Evolutionary conservation across 2,888 invertebrate species (phyloP).

Genomic region (Prosapia bicincta): DNA sequence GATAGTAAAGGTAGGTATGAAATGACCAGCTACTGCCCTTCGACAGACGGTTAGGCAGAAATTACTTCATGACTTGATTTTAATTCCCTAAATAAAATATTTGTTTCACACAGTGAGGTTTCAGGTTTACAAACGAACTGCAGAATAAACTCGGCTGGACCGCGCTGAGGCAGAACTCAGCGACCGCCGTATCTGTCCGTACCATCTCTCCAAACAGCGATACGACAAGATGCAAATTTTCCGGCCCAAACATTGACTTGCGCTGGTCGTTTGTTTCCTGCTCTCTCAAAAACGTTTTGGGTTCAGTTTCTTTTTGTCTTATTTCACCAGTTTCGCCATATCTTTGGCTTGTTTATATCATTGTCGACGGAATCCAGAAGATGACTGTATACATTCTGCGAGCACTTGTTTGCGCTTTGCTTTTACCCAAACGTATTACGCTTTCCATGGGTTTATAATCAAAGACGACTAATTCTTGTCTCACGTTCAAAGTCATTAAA

Average conservation of each 20-base stretch:
- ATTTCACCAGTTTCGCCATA: slow-evolving; percentile 29
- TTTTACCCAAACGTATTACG: neutral
- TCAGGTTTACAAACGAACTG: too few relatives aligned
- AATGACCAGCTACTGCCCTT: too few relatives aligned
- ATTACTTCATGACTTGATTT: too few relatives aligned
- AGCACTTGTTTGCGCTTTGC: neutral
- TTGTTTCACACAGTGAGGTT: too few relatives aligned
- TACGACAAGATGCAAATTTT: slow-evolving; percentile 30
- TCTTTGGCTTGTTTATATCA: slow-evolving; percentile 28
- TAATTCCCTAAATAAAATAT: too few relatives aligned
- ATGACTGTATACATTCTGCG: slow-evolving; percentile 11
- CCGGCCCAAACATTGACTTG: slow-evolving; percentile 18
- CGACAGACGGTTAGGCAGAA: too few relatives aligned
- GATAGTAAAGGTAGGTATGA: too few relatives aligned
- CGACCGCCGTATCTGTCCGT: neutral
- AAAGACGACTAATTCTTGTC: neutral
- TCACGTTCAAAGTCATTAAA: too few relatives aligned
- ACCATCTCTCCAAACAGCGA: slow-evolving; percentile 8
- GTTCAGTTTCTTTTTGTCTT: slow-evolving; percentile 24
- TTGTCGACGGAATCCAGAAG: slow-evolving; percentile 13
- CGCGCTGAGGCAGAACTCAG: neutral
- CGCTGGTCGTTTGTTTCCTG: slow-evolving; percentile 18
- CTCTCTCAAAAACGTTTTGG: slow-evolving; percentile 17
- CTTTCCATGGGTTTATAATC: neutral
- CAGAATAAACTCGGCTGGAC: neutral